phyloP scores from a whole-genome alignment of 2,113 vertebrate genomes.

The Mandrillus leucophaeus region DNA sequence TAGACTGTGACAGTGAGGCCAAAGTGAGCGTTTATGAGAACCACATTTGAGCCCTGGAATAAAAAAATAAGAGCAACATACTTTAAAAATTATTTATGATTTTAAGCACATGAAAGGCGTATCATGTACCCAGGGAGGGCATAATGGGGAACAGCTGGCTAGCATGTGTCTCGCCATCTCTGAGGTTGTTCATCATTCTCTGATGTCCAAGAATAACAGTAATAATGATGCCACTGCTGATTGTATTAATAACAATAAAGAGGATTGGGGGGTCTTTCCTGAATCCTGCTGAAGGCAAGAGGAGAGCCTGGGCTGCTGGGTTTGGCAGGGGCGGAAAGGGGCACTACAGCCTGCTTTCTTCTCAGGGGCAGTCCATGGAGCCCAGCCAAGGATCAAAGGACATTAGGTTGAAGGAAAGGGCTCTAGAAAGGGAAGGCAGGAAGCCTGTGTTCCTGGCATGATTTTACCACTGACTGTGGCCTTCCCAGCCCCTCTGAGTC shows the following conservation, averaged over 20 bases:
- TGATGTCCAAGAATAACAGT: constrained; percentile 75
- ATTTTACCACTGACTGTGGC: background rate
- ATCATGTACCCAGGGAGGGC: constrained; percentile 75
- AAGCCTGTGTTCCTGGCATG: background rate
- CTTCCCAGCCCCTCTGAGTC: background rate
- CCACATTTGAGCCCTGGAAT: constrained; percentile 75
- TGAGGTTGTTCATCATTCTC: constrained; percentile 73
- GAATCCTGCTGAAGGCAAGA: background rate
- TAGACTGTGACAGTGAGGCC: constrained; percentile 69
- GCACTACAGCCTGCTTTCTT: background rate
- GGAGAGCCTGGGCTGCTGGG: background rate
- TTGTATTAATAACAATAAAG: constrained; percentile 52
- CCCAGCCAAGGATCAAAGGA: background rate
- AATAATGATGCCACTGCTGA: background rate
- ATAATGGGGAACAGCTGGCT: constrained; percentile 74
- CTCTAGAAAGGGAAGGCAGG: background rate
- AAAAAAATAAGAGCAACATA: constrained; percentile 77
- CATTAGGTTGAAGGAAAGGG: background rate
- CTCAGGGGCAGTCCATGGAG: too few species aligned
- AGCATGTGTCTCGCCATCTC: constrained; percentile 72
- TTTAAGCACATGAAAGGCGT: constrained; percentile 80
- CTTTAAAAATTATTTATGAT: constrained; percentile 82
- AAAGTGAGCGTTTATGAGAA: constrained; percentile 74
- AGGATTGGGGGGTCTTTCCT: background rate
- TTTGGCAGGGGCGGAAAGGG: background rate